phyloP scores from a whole-genome alignment of 2,113 vertebrate genomes.

The Stigmatopora argus region DNA sequence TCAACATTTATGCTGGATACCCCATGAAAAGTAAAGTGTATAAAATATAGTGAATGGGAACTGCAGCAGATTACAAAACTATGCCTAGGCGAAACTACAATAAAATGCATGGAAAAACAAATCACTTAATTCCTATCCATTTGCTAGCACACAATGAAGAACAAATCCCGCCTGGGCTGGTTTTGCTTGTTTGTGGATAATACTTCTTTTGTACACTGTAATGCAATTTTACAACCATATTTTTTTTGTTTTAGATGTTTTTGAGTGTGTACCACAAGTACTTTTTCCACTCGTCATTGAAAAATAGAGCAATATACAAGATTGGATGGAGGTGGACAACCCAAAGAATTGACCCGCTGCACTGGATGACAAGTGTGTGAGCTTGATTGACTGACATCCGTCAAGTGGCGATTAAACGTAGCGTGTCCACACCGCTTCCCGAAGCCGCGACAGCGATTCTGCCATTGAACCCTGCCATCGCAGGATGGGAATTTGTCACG shows the following conservation, averaged over 20 bases:
- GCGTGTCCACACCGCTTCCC: neutral
- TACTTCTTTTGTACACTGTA: neutral
- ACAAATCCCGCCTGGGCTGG: neutral
- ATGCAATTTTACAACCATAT: neutral
- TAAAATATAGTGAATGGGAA: no score
- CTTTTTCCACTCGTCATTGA: neutral
- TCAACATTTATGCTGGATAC: no score
- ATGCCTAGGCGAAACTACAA: neutral
- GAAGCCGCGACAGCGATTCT: neutral
- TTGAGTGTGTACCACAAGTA: neutral
- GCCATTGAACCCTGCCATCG: neutral
- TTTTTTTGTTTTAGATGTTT: neutral
- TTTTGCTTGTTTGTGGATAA: neutral
- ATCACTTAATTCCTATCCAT: neutral
- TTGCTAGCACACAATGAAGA: neutral
- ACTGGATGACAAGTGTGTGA: neutral
- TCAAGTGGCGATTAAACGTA: neutral
- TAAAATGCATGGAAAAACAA: neutral
- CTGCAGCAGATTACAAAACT: neutral
- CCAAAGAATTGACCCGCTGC: neutral
- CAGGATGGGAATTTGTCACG: slow-evolving; percentile 2
- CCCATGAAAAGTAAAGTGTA: no score
- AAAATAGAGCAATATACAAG: neutral
- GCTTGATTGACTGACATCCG: neutral
- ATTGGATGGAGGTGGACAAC: neutral